phyloP scores from a whole-genome alignment of 2,797 vertebrate species.

The Eleutherodactylus coqui region DNA sequence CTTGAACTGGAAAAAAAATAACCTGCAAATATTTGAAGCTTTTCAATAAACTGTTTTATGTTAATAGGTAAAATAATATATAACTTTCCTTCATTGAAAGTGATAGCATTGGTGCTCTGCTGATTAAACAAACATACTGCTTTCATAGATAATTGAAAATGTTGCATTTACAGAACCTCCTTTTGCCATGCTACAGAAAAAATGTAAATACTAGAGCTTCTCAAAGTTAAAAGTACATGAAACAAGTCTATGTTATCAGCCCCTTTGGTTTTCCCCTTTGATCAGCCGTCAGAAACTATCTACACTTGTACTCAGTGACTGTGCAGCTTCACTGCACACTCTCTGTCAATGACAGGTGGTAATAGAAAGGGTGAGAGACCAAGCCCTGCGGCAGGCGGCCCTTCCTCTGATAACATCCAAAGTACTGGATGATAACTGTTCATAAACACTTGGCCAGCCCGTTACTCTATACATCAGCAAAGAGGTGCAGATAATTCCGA shows the following conservation, averaged over 20 bases:
- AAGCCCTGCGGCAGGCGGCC: slow-evolving; percentile 79
- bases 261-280: slow-evolving; percentile 81
- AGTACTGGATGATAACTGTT: slow-evolving; percentile 84
- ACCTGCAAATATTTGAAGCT: not conserved
- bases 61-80: not conserved
- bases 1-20: not conserved
- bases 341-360: slow-evolving; percentile 87
- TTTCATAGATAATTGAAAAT: slow-evolving; percentile 77
- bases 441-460: slow-evolving; percentile 77
- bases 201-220: slow-evolving; percentile 76
- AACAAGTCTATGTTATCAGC: slow-evolving; percentile 83
- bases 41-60: not conserved
- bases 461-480: slow-evolving; percentile 80
- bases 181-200: slow-evolving; percentile 75
- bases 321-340: slow-evolving; percentile 86
- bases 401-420: slow-evolving; percentile 83
- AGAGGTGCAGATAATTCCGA: slow-evolving; percentile 77
- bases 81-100: slow-evolving; percentile 66
- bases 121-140: slow-evolving; percentile 74
- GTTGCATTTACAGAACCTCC: slow-evolving; percentile 71
- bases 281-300: slow-evolving; percentile 88
- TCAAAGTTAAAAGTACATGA: slow-evolving; percentile 82
- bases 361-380: slow-evolving; percentile 86
- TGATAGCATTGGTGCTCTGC: slow-evolving; percentile 75
- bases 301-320: slow-evolving; percentile 76